Evolutionary conservation across 2,888 invertebrate species (phyloP).

Genomic region (Hirtodrosophila histrioides): DNA sequence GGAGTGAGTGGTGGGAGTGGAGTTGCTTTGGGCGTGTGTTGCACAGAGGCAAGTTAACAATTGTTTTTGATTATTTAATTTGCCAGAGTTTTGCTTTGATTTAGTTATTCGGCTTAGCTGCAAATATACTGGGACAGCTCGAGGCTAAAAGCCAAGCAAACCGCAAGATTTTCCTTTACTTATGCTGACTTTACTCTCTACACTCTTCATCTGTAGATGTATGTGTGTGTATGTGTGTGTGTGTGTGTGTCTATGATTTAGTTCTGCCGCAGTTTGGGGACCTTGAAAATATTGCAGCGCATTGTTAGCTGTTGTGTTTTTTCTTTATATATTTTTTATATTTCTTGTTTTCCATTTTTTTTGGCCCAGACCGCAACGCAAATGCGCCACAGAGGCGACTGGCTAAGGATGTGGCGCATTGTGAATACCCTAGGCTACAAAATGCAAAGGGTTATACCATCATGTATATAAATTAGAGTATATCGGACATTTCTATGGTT

Average conservation of each 20-base stretch:
- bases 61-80: constrained; percentile 70
- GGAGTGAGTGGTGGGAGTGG: no score
- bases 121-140: constrained; percentile 48
- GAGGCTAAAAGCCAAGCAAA: constrained; percentile 42
- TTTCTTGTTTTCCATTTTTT: constrained; percentile 14
- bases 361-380: constrained; percentile 48
- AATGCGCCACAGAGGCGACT: constrained; percentile 54
- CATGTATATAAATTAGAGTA: not conserved
- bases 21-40: no score
- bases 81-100: constrained; percentile 72
- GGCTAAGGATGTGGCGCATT: constrained; percentile 34
- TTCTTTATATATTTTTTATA: not conserved
- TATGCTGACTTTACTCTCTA: not conserved
- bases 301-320: constrained; percentile 46
- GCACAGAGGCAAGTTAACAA: constrained; percentile 33
- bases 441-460: not conserved
- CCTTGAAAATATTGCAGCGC: constrained; percentile 72
- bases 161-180: constrained; percentile 48
- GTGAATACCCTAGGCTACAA: constrained; percentile 12
- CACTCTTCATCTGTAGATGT: not conserved
- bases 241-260: constrained; percentile 59
- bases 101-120: constrained; percentile 56
- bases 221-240: constrained; percentile 4
- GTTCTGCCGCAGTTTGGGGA: constrained; percentile 66
- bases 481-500: no score